Evolutionary conservation across 1,140 invertebrate species (phyloP), one percentile per base, ranked within the genome.

Genomic region (Anastrepha obliqua): DNA sequence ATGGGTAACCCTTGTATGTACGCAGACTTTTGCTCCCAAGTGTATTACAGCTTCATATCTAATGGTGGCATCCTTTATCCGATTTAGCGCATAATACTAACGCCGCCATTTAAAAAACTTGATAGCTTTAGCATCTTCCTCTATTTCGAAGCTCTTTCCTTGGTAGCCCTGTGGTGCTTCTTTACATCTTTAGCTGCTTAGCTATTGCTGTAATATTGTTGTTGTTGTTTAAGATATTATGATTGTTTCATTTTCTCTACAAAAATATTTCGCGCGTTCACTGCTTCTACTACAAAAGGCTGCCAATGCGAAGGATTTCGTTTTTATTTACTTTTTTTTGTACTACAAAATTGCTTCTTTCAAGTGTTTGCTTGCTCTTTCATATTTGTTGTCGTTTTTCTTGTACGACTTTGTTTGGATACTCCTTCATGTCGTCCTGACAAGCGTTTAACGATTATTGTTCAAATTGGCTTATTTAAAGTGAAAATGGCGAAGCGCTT

Each of bases 401-500:
- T 7, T 39, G 29, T n/a, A 11, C 20, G 64, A 5, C 60, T 11
- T 62, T 67, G 64, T 29, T 67, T 39, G 64, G 11, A 39, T 20
- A 81, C 55, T n/a, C 47, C 55, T 81, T 29, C 15, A 6, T 29
- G 74, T 81, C 47, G 74, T 11, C 44, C 0, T 15, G 74, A 81
- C 74, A 55, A 55, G 74, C 74, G 47, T 81, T 81, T 81, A 51
- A 81, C 74, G 74, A 81, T 81, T 81, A 81, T 81, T 81, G 74
- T 81, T 55, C 47, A 81, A 81, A 81, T 81, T 81, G 74, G 74
- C 74, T 81, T 81, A 81, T 81, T 81, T 81, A 81, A 81, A 81
- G 74, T 81, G 74, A 81, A 81, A 81, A 81, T 81, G 74, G 74
- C 74, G 47, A n/a, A 81, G 7, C n/a, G 74, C 47, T 55, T 81